A percentile compares a stretch with the other conserved stretches of the same genome.
phyloP scores from a whole-genome alignment of 2,113 vertebrate species.

The Furnarius figulus region DNA sequence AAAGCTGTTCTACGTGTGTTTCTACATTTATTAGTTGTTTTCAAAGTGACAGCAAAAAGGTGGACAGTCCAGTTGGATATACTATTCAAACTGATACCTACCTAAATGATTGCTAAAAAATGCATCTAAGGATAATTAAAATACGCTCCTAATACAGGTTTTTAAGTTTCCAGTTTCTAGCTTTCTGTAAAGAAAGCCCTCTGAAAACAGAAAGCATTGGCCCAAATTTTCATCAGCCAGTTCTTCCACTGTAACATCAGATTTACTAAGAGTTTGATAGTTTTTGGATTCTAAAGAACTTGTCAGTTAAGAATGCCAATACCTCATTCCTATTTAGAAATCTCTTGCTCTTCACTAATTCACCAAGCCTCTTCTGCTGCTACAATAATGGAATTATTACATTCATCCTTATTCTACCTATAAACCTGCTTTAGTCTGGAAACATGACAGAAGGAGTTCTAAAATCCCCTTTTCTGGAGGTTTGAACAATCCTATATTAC shows the following conservation, averaged over 20 bases:
- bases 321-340: not conserved
- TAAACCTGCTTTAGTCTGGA: not conserved
- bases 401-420: not conserved
- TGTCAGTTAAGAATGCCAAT: not conserved
- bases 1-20: not conserved
- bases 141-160: not conserved
- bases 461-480: not conserved
- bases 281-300: not conserved
- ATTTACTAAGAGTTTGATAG: not conserved
- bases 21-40: not conserved
- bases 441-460: not conserved
- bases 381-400: not conserved
- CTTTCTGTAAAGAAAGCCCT: not conserved
- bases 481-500: not conserved
- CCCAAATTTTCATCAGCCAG: not conserved
- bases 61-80: not conserved
- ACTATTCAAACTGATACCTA: not conserved
- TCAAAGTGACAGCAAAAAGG: not conserved
- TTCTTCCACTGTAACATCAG: not conserved
- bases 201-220: not conserved
- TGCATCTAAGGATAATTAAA: not conserved
- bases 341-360: not conserved
- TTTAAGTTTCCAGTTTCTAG: not conserved
- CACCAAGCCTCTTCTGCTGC: not conserved
- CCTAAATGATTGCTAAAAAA: not conserved